A percentile compares a stretch with the other conserved stretches of the same genome.
Conservation (phyloP, 2,888 invertebrate species). For the Idaea biselata region DNA sequence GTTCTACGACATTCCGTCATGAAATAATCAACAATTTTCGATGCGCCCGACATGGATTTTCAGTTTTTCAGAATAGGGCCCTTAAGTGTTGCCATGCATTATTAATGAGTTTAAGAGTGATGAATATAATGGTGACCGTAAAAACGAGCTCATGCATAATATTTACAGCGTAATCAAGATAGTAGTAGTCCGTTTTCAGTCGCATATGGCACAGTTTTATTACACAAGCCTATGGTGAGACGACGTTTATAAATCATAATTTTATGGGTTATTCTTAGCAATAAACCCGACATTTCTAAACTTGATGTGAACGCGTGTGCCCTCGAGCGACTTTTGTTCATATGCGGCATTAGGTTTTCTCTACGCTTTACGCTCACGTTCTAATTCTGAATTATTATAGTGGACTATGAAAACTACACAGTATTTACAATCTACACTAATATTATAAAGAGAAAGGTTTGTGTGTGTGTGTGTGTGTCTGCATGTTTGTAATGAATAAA, state of each 20-base stretch:
- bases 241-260: slow-evolving; percentile 72
- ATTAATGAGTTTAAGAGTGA: neutral
- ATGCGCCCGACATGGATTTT: no score
- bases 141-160: neutral
- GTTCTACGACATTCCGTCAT: no score
- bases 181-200: slow-evolving; percentile 45
- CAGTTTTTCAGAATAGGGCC: no score
- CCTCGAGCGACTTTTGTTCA: slow-evolving; percentile 29
- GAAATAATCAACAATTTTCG: no score
- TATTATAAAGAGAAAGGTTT: no score
- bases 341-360: slow-evolving; percentile 35
- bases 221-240: slow-evolving; percentile 54
- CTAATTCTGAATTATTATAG: slow-evolving; percentile 24
- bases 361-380: slow-evolving; percentile 29
- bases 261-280: slow-evolving; percentile 66
- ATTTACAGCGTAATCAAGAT: neutral
- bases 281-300: slow-evolving; percentile 56
- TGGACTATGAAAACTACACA: neutral
- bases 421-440: neutral
- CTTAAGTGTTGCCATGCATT: neutral
- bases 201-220: slow-evolving; percentile 60
- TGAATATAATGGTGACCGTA: neutral
- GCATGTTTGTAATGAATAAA: no score
- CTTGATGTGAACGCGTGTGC: slow-evolving; percentile 35
- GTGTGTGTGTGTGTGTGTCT: no score